Base-by-base conservation (phyloP, 2,888 invertebrate species). In the Diarsia dahlii region DNA sequence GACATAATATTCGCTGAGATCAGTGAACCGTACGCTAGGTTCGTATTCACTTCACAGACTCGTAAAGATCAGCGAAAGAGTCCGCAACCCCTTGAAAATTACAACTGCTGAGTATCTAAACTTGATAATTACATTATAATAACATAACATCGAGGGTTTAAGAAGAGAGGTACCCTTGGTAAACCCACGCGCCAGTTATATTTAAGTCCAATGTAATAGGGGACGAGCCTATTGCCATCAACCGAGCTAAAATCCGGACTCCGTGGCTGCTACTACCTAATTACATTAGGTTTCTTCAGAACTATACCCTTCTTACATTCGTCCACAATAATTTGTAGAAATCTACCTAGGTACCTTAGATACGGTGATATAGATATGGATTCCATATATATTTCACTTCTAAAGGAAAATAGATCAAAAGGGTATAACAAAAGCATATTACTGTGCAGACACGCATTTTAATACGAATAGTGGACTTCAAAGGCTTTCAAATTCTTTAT, bases 381-480 rank as follows among this genome's bases (percentile, higher is more conserved):
- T 76, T 80, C 66, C 20, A 39, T 70, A 46, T 71, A 18, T 63
- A 62, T 62, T 58, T 12, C 46, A n/a, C 8, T 76, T 81, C 28
- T 52, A 62, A 72, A 71, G 72, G 39, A 69, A 77, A 20, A 45
- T 23, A 72, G 70, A 68, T 50, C 77, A 81, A 81, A 77, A 69
- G 56, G 39, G 56, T 50, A 73, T 81, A 28, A 69, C 60, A 76
- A 71, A 56, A 71, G 65, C 67, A 71, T 28, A 56, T 23, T 67
- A 75, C 12, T 58, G 15, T 65, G 50, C 39, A 52, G 23, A 68
- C 48, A 60, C 76, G 58, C 39, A 71, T 64, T 23, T 62, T 46
- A n/a, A n/a, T 50, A 69, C 72, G 52, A 52, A 69, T 81, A 81
- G 54, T 71, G 56, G 46, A 18, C 67, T 60, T 78, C 78, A 82